Evolutionary conservation across 2,113 vertebrate species (phyloP).

Genomic region (Eulemur rufifrons): DNA sequence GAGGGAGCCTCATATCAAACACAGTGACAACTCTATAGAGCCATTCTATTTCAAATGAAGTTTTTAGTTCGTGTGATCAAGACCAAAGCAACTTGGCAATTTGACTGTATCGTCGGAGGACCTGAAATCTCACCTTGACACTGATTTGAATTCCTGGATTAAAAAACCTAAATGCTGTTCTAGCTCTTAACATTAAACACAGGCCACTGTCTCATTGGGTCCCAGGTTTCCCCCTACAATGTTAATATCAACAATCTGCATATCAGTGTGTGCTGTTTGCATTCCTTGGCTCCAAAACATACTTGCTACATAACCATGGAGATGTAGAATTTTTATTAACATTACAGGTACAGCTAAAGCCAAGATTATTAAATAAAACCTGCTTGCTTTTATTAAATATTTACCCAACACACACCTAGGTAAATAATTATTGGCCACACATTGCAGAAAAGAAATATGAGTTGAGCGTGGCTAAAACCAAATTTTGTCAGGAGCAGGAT

Average conservation of each 20-base stretch:
- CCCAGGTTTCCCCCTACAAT: background rate
- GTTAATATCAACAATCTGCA: background rate
- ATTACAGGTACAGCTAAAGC: background rate
- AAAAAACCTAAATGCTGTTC: background rate
- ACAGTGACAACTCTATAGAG: background rate
- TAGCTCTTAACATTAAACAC: background rate
- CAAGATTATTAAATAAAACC: constrained; percentile 18
- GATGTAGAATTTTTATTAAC: constrained; percentile 28
- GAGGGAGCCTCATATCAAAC: background rate
- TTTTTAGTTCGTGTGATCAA: constrained; percentile 19
- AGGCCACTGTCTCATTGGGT: background rate
- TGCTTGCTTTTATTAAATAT: background rate
- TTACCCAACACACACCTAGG: background rate
- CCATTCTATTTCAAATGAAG: background rate
- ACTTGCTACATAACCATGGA: background rate
- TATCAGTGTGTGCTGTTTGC: background rate
- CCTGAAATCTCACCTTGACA: background rate
- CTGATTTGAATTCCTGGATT: background rate
- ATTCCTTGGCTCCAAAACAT: background rate
- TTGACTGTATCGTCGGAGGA: background rate
- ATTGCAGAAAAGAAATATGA: constrained; percentile 10
- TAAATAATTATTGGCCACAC: background rate
- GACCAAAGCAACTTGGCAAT: background rate
- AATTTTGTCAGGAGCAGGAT: background rate
- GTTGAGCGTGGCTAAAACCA: background rate